Evolutionary conservation across 92 coral and sea anemone species (phyloP).

Genomic region (Anthopleura xanthogrammica): DNA sequence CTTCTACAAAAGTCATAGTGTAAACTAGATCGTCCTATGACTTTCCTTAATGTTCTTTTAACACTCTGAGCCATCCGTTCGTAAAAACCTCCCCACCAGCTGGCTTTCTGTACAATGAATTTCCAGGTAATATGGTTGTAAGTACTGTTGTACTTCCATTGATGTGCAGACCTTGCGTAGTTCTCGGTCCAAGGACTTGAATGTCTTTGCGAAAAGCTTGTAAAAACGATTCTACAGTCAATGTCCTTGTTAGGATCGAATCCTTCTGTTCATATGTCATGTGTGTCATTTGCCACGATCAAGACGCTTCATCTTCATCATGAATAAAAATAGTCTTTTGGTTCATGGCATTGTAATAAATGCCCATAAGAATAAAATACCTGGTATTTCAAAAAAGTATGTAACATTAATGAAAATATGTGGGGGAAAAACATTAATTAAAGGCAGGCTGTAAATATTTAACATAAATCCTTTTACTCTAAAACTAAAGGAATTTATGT

Average conservation of each 20-base stretch:
- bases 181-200: conserved; percentile 38
- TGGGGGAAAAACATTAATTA: neutral
- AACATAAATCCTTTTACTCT: neutral
- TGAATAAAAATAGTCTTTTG: no score
- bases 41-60: conserved; percentile 20
- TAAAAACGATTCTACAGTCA: conserved; percentile 39
- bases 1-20: conserved; percentile 33
- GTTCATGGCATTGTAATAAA: neutral
- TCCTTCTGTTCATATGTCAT: no score
- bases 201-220: conserved; percentile 57
- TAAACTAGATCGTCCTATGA: conserved; percentile 18
- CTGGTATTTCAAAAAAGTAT: neutral
- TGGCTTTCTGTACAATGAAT: conserved; percentile 18
- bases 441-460: neutral
- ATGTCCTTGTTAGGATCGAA: neutral
- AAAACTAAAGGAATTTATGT: neutral
- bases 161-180: conserved; percentile 47
- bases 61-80: conserved; percentile 13
- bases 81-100: conserved; percentile 30
- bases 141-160: conserved; percentile 48
- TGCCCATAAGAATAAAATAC: neutral
- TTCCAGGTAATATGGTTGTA: conserved; percentile 35
- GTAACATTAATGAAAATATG: neutral
- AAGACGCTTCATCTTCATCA: no score
- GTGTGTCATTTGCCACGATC: no score